Conservation (phyloP, 2,888 invertebrate genomes). For the Hypomecis punctinalis region DNA sequence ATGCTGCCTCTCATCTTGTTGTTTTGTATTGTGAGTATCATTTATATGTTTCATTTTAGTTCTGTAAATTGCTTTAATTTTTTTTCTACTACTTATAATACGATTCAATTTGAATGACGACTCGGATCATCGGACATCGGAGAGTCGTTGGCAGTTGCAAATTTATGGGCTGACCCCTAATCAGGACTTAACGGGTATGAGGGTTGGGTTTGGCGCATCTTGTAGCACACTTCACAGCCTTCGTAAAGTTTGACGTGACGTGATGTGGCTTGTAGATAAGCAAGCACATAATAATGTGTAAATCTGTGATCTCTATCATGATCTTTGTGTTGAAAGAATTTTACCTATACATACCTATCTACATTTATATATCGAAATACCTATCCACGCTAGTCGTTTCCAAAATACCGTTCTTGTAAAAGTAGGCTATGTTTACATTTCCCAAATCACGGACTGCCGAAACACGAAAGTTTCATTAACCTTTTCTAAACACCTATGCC, state of each 20-base stretch:
- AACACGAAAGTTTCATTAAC: conserved; percentile 33
- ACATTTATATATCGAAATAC: no score
- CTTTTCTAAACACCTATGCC: conserved; percentile 10
- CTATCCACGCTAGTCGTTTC: background rate
- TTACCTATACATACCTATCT: no score
- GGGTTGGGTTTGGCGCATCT: background rate
- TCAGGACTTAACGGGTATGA: no score
- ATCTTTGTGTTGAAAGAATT: no score
- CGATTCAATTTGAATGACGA: no score
- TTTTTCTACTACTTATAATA: no score
- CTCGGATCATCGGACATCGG: no score
- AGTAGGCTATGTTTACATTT: conserved; percentile 23
- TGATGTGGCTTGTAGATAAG: background rate
- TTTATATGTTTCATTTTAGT: background rate
- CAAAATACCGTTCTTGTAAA: conserved; percentile 11
- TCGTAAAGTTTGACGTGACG: background rate
- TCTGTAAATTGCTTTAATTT: no score
- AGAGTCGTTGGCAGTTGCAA: no score
- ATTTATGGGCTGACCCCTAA: no score
- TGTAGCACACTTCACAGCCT: background rate
- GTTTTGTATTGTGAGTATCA: conserved; percentile 60
- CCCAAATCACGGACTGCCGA: conserved; percentile 22
- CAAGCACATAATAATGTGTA: no score
- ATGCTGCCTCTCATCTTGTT: conserved; percentile 66
- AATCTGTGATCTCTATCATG: no score